Evolutionary conservation across 1,140 invertebrate species (phyloP), one percentile per base, ranked within the genome.

Genomic region (Ostrea denselamellosa): DNA sequence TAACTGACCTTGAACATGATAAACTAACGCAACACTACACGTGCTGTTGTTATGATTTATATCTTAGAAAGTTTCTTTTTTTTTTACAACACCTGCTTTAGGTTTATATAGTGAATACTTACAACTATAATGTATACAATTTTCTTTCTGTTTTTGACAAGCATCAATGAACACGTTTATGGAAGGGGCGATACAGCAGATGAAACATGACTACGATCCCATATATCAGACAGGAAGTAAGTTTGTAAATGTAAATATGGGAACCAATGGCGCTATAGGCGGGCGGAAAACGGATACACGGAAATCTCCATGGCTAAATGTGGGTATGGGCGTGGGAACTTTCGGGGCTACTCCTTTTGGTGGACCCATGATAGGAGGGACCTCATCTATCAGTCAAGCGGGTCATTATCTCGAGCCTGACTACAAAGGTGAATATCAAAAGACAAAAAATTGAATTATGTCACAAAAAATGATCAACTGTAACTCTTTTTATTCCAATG

Each of bases 161-260:
- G 81, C 34, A n/a, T 83, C 81, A 52, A 87, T 83, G 86, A 58
- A 83, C 77, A 83, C 22, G 51, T 44, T n/a, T 62, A 87, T 82
- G n/a, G 58, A 34, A 0, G 52, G 81, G 2, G 81, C 81, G 10
- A 83, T 83, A 53, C 19, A 52, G 8, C 81, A 83, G 14, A 83
- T 83, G 81, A 83, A 83, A 22, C 81, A 83, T 10, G 34, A 83
- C 22, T 83, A 83, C 22, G 81, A 83, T 14, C 83, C 83, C 19
- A 34, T 85, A 22, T 85, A 85, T 58, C 83, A 85, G 25, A 85
- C 83, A 7, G 83, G 83, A 25, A 83, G 81, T 83, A 83, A 51
- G 51, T 83, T 51, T 83, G 34, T 53, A 3, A 83, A 44, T 51
- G 19, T 44, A 53, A 51, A 83, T 14, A 83, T 51, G 81, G 81